Base-by-base conservation (phyloP, 2,113 vertebrate species). In the Peromyscus leucopus region DNA sequence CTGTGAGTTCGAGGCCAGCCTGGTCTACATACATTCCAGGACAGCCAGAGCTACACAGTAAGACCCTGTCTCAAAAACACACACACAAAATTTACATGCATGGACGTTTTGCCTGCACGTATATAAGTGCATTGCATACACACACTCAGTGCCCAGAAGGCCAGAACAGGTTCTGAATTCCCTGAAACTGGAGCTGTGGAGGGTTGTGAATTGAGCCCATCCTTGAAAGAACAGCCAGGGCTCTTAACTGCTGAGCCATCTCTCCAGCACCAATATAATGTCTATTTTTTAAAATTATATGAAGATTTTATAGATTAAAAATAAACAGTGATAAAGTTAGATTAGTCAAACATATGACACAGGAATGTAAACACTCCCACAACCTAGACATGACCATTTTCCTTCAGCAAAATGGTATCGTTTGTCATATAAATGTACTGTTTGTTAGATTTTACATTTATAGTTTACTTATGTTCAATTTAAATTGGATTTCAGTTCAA, bases 381-480 rank as follows among this genome's bases (percentile, higher is more conserved):
- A 86, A 82, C 15, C 85, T 19, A 87, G 36, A 96, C 4, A 39
- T 69, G 16, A 74, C 42, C 48, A 87, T 82, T 97, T 83, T 91
- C n/a, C 39, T 83, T 95, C 59, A 83, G 11, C 33, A 91, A 90
- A 88, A 84, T 87, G 59, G n/a, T 61, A 91, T 85, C 42, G 79
- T 91, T 89, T 97, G 28, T 79, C 72, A 91, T 75, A 83, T 94
- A 67, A 83, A 61, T 95, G 24, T 33, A 88, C 57, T 75, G 48
- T 76, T 93, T 36, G 94, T 90, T 94, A 94, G 72, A 88, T 92
- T 87, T 93, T 71, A 80, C 71, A 76, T 94, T 93, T 98, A 78
- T 84, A 74, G 31, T 94, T 89, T 86, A 28, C 46, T 94, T 98
- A 55, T 86, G 86, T 82, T 93, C 93, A 82, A 89, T 96, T 94